Evolutionary conservation across 2,888 invertebrate species (phyloP), one percentile per base, ranked within the genome.

Genomic region (Aporophyla lueneburgensis): DNA sequence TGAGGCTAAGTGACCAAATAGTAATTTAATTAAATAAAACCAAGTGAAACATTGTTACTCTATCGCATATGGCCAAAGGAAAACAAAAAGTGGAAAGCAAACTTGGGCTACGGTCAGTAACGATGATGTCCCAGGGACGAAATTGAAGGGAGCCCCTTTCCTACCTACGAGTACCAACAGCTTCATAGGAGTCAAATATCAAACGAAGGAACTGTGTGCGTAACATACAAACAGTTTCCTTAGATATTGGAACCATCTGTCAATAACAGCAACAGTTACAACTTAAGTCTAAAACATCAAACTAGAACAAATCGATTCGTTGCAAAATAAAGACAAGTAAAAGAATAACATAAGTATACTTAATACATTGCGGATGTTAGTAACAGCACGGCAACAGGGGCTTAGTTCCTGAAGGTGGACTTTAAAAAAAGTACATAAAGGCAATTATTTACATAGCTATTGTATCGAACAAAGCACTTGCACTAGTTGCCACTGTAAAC

Each of bases 161-260:
- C 16, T n/a, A 43, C n/a, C 58, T 40, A n/a, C n/a, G n/a, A n/a
- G n/a, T n/a, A 40, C 21, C 33, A 16, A 7, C n/a, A 43, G 53
- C 78, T 63, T 63, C 53, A 58, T 59, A 68, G 27, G 68, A 83
- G 62, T 83, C 67, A 54, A 76, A 77, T 77, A 63, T 77, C 68
- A 83, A 83, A 63, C 58, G 58, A 51, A 62, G 27, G 16, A 16
- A 19, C 58, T 19, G 59, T 33, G 19, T 27, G 27, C 33, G 59
- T 33, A 43, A 56, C 5, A 43, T 19, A 56, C n/a, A 40, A 24
- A 24, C 6, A 19, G n/a, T 40, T 54, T 27, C 58, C 56, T 75
- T 66, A 24, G 33, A 7, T 74, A 14, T 21, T n/a, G n/a, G 40
- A 33, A 82, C 67, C 53, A 58, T 43, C 5, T 9, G 14, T 19